Conservation (phyloP, 2,113 vertebrate species). For the Malaclemys terrapin region DNA sequence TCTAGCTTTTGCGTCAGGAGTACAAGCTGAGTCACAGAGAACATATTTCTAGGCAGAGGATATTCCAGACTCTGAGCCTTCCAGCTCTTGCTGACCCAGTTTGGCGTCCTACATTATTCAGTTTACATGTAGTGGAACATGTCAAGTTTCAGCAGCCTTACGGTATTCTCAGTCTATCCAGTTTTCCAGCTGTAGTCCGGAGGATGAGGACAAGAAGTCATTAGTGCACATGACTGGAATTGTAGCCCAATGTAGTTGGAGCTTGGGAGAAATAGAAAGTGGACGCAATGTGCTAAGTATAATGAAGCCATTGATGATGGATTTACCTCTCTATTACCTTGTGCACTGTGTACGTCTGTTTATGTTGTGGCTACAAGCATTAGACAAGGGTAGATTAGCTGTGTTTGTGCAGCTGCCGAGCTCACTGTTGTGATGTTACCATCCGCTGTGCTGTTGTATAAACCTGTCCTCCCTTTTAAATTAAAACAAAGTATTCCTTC, state of each 20-base stretch:
- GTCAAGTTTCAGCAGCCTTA: not conserved
- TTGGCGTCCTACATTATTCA: not conserved
- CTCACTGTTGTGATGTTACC: slow-evolving; percentile 9
- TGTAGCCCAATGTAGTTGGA: not conserved
- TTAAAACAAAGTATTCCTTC: not conserved
- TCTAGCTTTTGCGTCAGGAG: not conserved
- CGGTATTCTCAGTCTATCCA: not conserved
- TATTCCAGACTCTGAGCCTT: not conserved
- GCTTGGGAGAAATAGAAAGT: not conserved
- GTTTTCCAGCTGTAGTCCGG: not conserved
- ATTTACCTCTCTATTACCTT: not conserved
- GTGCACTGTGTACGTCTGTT: fast-evolving
- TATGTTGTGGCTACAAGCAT: slow-evolving; percentile 34
- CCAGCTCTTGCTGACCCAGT: not conserved
- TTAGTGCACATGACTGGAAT: not conserved
- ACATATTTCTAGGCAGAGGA: not conserved
- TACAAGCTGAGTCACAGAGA: not conserved
- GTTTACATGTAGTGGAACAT: not conserved
- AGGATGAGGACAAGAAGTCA: not conserved
- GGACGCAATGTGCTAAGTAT: fast-evolving
- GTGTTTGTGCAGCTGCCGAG: slow-evolving; percentile 53
- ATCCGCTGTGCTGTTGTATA: slow-evolving; percentile 13
- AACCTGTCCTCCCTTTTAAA: not conserved
- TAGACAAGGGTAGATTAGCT: slow-evolving; percentile 14
- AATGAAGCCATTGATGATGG: not conserved